A percentile compares a stretch with the other conserved stretches of the same genome.
Conservation (phyloP, 2,113 vertebrate genomes). For the Pandion haliaetus region DNA sequence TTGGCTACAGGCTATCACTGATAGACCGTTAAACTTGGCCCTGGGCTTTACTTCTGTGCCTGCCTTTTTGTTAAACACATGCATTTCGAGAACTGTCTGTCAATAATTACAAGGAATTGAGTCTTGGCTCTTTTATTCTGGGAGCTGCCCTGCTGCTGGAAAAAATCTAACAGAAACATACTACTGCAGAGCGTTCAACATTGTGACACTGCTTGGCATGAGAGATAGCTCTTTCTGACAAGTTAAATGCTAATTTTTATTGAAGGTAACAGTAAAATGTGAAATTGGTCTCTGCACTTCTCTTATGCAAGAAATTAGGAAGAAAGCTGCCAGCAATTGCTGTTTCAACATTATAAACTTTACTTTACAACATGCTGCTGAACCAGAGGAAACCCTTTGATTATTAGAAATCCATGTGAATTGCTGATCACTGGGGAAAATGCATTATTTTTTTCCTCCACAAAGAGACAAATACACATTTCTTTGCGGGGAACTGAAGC, state of each 20-base stretch:
- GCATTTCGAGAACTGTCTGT: constrained; percentile 7
- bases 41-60: not conserved
- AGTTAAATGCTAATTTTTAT: constrained; percentile 45
- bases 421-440: not conserved
- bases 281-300: constrained; percentile 26
- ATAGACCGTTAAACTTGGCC: not conserved
- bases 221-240: not conserved
- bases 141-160: constrained; percentile 40
- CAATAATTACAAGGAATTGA: constrained; percentile 47
- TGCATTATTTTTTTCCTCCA: not conserved
- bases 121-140: constrained; percentile 1
- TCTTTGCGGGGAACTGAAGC: not conserved
- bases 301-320: constrained; percentile 27
- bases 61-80: constrained; percentile 3
- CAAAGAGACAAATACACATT: not conserved
- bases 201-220: constrained; percentile 26
- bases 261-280: constrained; percentile 17
- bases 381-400: not conserved
- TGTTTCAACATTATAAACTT: not conserved
- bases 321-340: not conserved
- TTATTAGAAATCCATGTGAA: not conserved
- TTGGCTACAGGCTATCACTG: not conserved
- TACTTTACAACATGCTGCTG: not conserved
- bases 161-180: constrained; percentile 11
- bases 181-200: not conserved